A percentile compares a stretch with the other conserved stretches of the same genome.
phyloP scores from a whole-genome alignment of 2,797 vertebrate genomes.

The Muraenolepis orangiensis region DNA sequence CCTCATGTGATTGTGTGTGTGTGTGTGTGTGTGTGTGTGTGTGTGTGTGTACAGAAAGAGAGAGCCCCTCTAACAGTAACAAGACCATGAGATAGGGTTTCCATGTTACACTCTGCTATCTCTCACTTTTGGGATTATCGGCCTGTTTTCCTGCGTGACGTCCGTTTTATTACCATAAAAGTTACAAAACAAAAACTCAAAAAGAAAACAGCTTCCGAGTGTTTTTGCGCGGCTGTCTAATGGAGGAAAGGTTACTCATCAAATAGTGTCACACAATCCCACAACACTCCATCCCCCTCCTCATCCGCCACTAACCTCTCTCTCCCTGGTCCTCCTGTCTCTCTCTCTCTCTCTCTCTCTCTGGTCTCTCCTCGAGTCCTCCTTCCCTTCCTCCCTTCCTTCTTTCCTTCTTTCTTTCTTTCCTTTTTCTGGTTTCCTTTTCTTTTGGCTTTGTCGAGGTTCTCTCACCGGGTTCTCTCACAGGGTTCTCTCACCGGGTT shows the following conservation, averaged over 20 bases:
- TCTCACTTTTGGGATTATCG: too few species aligned
- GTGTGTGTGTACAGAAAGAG: conserved; percentile 10
- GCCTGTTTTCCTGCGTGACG: too few species aligned
- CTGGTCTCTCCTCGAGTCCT: conserved; percentile 14
- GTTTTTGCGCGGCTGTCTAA: too few species aligned
- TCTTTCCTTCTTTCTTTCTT: conserved; percentile 30
- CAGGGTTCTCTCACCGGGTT: too few species aligned
- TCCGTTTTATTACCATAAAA: too few species aligned
- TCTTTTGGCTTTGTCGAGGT: conserved; percentile 35
- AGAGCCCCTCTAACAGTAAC: not conserved
- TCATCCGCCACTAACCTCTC: conserved; percentile 35
- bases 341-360: not conserved
- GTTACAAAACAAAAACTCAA: too few species aligned
- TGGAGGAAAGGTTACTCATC: too few species aligned
- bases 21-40: conserved; percentile 26
- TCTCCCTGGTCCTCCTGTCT: conserved; percentile 22
- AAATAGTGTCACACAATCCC: not conserved
- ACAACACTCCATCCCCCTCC: conserved; percentile 34
- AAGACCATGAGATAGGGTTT: not conserved
- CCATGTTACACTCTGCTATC: not conserved
- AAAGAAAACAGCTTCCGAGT: too few species aligned
- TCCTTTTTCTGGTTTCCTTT: conserved; percentile 23
- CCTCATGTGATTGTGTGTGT: conserved; percentile 22
- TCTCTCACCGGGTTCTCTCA: conserved; percentile 35
- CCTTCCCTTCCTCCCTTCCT: conserved; percentile 24